These are phyloP conservation scores for Anthonomus grandis DNA, from an alignment of 1,140 invertebrate species.

Conservation along the genomic window DNA sequence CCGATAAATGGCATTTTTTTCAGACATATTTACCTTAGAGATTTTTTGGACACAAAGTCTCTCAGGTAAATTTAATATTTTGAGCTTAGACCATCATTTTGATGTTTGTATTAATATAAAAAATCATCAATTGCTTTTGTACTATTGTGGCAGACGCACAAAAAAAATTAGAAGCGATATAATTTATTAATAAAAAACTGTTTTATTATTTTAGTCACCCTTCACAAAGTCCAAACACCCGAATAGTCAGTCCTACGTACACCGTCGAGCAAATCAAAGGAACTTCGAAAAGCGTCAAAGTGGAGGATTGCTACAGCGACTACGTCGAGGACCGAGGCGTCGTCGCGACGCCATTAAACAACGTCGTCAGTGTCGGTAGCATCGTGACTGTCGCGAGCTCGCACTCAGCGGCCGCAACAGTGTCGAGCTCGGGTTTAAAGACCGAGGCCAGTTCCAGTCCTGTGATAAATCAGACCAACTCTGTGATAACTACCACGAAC, in stretches of 20 bases:
- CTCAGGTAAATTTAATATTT: no score
- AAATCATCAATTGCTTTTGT: no score
- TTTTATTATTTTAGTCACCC: background rate
- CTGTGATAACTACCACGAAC: slow-evolving; percentile 23
- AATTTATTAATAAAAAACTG: no score
- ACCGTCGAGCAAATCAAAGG: slow-evolving; percentile 4
- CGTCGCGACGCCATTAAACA: background rate
- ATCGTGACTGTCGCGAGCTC: slow-evolving; percentile 6
- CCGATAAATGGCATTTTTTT: no score
- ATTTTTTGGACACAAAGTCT: no score
- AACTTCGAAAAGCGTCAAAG: no score
- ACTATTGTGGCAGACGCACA: no score
- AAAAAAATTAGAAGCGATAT: no score
- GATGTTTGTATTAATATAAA: no score
- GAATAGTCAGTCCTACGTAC: background rate
- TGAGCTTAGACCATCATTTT: no score
- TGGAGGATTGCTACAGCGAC: slow-evolving; percentile 27
- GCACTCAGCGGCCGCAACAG: background rate
- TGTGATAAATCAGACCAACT: slow-evolving; percentile 36
- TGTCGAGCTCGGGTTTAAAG: background rate
- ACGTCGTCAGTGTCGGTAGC: background rate
- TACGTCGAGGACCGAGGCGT: background rate
- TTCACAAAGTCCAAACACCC: background rate
- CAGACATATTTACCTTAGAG: no score
- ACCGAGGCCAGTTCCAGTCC: slow-evolving; percentile 21